These are phyloP conservation scores for Disparrhopalites patrizii DNA, from an alignment of 2,888 invertebrate species.

Conservation along the genomic window DNA sequence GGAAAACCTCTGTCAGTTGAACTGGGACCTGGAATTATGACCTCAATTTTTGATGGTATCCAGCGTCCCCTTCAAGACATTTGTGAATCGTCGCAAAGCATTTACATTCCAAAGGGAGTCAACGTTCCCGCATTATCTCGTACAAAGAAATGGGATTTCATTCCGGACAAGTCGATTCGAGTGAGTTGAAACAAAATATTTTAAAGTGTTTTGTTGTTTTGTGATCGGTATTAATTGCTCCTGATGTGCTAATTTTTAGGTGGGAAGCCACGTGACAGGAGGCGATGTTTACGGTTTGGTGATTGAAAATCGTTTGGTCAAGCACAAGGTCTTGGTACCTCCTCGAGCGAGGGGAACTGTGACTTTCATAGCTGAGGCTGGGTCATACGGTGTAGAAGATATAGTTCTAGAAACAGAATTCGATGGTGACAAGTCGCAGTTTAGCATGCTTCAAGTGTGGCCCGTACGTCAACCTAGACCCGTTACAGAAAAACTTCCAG, in stretches of 20 bases:
- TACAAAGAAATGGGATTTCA: conserved; percentile 84
- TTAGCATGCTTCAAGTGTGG: conserved; percentile 99
- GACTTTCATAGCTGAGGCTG: conserved; percentile 87
- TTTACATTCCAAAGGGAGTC: conserved; percentile 99
- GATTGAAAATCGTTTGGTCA: conserved; percentile 94
- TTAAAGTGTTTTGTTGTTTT: conserved; percentile 5
- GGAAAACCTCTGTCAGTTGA: conserved; percentile 99
- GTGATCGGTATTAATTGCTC: neutral
- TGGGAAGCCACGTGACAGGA: conserved; percentile 97
- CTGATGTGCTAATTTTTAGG: conserved; percentile 53
- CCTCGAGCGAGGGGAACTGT: conserved; percentile 95
- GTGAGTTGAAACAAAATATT: conserved; percentile 52
- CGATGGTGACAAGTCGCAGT: conserved; percentile 87
- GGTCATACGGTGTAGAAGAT: conserved; percentile 91
- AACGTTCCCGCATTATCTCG: conserved; percentile 88
- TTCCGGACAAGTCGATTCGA: conserved; percentile 70
- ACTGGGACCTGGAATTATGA: conserved; percentile 97
- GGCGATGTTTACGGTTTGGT: conserved; percentile 96
- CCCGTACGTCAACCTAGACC: conserved; percentile 98
- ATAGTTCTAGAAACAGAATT: conserved; percentile 97
- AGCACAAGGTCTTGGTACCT: conserved; percentile 92
- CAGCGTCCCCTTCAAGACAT: conserved; percentile 98
- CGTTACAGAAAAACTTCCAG: conserved; percentile 94
- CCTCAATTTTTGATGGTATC: conserved; percentile 99
- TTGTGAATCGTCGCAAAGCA: conserved; percentile 84